phyloP scores from a whole-genome alignment of 30 jellyfish, hydroid and myxozoan species.

The Aurelia coerulea region DNA sequence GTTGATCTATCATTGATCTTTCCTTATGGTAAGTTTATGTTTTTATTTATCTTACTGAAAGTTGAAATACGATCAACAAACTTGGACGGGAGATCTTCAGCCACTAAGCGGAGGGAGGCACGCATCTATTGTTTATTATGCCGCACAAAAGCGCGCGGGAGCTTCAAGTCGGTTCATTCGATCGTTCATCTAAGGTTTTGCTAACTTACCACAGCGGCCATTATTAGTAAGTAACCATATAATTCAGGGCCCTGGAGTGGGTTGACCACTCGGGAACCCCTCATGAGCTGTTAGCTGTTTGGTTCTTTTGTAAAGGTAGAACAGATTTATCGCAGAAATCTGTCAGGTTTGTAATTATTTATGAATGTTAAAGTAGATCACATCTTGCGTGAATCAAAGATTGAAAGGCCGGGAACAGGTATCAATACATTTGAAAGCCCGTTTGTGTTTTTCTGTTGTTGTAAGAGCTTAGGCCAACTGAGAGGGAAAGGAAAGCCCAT shows the following conservation, averaged over 20 bases:
- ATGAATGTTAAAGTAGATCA: not conserved
- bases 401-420: slow-evolving; percentile 36
- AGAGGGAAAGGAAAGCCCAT: too few relatives aligned
- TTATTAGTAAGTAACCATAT: not conserved
- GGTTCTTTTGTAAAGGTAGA: too few relatives aligned
- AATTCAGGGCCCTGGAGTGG: too few relatives aligned
- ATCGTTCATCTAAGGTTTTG: too few relatives aligned
- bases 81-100: not conserved
- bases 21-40: slow-evolving; percentile 61
- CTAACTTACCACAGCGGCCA: not conserved
- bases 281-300: too few relatives aligned
- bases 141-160: not conserved
- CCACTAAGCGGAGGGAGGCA: slow-evolving; percentile 6
- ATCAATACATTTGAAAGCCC: not conserved
- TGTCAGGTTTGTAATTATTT: not conserved
- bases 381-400: not conserved
- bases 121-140: not conserved
- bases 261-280: too few relatives aligned
- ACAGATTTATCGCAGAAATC: too few relatives aligned
- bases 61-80: not conserved
- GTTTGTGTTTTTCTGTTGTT: slow-evolving; percentile 10
- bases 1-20: not conserved
- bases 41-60: not conserved
- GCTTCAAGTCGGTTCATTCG: too few relatives aligned
- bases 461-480: slow-evolving; percentile 10